Conservation (phyloP, 1,140 invertebrate genomes). For the Zaprionus inermis region DNA sequence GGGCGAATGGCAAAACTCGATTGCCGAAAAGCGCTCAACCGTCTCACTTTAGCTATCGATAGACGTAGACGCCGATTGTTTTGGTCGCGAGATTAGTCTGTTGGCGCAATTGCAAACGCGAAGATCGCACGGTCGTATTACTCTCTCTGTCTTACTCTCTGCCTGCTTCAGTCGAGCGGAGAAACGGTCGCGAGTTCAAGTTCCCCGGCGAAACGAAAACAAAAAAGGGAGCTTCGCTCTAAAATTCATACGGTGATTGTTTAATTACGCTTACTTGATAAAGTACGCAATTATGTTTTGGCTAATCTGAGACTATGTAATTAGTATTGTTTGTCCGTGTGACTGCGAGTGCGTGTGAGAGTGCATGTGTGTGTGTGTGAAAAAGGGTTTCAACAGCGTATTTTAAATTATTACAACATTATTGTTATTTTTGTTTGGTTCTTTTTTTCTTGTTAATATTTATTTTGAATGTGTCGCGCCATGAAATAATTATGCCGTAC, state of each 20-base stretch:
- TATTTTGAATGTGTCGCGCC: conserved; percentile 54
- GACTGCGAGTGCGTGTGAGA: conserved; percentile 3
- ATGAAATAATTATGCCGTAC: conserved; percentile 50
- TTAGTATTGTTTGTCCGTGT: conserved; percentile 13
- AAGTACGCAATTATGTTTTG: conserved; percentile 36
- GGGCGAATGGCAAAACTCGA: conserved; percentile 20
- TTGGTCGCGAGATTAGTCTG: conserved; percentile 32
- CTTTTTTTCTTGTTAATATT: conserved; percentile 31
- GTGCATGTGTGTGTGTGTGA: not conserved
- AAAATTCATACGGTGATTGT: conserved; percentile 20
- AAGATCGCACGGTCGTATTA: conserved; percentile 25
- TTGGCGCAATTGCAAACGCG: conserved; percentile 48
- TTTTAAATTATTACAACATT: conserved; percentile 10
- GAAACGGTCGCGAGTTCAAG: conserved; percentile 49
- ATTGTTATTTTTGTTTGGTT: conserved; percentile 22
- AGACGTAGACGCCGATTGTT: conserved; percentile 25
- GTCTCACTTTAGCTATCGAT: conserved; percentile 20
- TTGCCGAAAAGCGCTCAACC: not conserved
- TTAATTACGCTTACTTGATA: conserved; percentile 36
- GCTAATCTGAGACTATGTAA: conserved; percentile 40
- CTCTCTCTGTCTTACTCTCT: conserved; percentile 13
- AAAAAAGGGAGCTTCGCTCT: not conserved
- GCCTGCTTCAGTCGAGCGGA: conserved; percentile 10
- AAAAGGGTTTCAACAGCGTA: conserved; percentile 20
- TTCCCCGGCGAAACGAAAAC: conserved; percentile 36